phyloP scores from a whole-genome alignment of 2,797 vertebrate species.

The Phylloscopus collybita region DNA sequence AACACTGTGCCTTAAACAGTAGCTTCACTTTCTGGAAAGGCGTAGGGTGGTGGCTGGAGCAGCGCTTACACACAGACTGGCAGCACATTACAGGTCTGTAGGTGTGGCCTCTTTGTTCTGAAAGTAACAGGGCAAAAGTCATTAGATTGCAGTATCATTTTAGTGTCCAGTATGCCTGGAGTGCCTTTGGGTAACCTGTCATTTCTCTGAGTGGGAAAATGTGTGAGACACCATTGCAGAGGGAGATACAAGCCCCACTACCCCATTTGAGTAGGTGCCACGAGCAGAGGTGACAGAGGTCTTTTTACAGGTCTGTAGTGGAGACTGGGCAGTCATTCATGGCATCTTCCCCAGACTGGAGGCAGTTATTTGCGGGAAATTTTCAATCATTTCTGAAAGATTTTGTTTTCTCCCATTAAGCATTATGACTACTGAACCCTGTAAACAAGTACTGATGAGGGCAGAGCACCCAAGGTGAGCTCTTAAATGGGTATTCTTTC shows the following conservation, averaged over 20 bases:
- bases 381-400: neutral
- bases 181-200: neutral
- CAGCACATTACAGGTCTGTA: neutral
- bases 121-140: neutral
- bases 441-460: neutral
- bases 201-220: neutral
- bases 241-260: neutral
- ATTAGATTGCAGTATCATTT: neutral
- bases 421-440: neutral
- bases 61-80: neutral
- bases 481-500: neutral
- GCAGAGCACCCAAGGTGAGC: neutral
- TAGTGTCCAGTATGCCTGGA: neutral
- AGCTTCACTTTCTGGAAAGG: neutral
- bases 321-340: neutral
- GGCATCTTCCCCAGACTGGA: neutral
- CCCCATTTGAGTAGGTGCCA: neutral
- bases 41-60: neutral
- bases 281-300: neutral
- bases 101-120: neutral
- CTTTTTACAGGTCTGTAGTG: fast-evolving
- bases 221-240: neutral
- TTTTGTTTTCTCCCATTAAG: neutral
- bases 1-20: neutral
- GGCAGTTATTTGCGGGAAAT: neutral